Conservation (phyloP, 1,140 invertebrate species). For the Euglossa dilemma region DNA sequence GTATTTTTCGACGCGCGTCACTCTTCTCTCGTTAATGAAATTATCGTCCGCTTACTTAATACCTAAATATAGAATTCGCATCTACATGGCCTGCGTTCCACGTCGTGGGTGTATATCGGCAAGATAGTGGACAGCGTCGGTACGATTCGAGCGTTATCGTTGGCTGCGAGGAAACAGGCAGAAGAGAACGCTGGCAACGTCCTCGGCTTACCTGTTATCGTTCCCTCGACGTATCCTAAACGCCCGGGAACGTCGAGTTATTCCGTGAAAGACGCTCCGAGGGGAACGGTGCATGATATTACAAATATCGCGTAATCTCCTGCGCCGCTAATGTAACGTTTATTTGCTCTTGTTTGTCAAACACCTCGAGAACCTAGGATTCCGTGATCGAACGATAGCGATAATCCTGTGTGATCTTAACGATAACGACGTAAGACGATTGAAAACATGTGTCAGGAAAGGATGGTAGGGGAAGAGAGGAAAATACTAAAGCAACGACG, state of each 20-base stretch:
- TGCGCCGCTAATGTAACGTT: not conserved
- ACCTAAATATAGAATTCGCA: conserved; percentile 70
- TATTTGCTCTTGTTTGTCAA: not conserved
- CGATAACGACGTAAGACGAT: not conserved
- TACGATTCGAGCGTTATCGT: conserved; percentile 23
- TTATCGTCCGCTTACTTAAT: conserved; percentile 74
- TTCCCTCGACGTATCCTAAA: not conserved
- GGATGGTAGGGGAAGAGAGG: not conserved
- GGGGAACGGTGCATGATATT: not conserved
- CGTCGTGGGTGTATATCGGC: conserved; percentile 32
- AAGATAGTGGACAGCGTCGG: not conserved
- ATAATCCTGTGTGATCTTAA: too few species aligned
- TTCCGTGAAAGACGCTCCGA: not conserved
- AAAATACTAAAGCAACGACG: not conserved
- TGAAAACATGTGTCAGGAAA: not conserved
- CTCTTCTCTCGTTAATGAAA: conserved; percentile 68
- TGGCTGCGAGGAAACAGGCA: not conserved
- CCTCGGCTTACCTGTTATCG: not conserved
- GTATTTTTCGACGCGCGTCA: conserved; percentile 4
- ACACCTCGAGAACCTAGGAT: not conserved
- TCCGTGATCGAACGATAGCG: not conserved
- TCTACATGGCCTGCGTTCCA: conserved; percentile 25
- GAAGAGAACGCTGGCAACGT: not conserved
- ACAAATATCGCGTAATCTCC: not conserved
- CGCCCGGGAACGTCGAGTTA: too few species aligned